Conservation (phyloP, 2,888 invertebrate species). For the Cyclophora albipunctata region DNA sequence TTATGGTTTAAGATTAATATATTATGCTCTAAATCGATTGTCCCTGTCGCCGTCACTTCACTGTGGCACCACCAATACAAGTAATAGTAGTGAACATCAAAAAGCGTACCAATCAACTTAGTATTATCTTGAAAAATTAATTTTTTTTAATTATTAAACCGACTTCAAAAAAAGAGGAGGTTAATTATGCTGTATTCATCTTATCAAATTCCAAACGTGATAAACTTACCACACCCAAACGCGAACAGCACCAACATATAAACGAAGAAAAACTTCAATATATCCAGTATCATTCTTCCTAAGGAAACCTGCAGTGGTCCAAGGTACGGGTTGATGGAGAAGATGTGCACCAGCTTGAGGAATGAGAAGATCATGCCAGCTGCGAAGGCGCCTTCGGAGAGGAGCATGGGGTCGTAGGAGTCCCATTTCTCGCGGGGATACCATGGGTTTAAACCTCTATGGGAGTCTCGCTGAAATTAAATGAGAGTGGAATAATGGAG, state of each 20-base stretch:
- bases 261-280: constrained; percentile 96
- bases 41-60: too few relatives aligned
- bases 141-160: too few relatives aligned
- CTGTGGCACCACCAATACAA: too few relatives aligned
- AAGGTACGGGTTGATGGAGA: constrained; percentile 96
- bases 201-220: too few relatives aligned
- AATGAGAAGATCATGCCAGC: constrained; percentile 98
- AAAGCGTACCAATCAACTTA: too few relatives aligned
- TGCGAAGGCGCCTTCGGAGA: constrained; percentile 95
- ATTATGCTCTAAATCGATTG: too few relatives aligned
- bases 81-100: too few relatives aligned
- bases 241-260: constrained; percentile 94
- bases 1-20: too few relatives aligned
- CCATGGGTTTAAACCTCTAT: constrained; percentile 84
- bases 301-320: constrained; percentile 95
- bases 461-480: constrained; percentile 78
- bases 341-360: constrained; percentile 95
- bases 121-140: too few relatives aligned
- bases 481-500: neutral
- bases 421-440: constrained; percentile 94
- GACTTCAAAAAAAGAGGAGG: too few relatives aligned
- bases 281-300: constrained; percentile 95
- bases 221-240: constrained; percentile 90
- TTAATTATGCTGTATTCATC: too few relatives aligned
- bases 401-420: constrained; percentile 94